Conservation (phyloP, 2,113 vertebrate species). For the Poicephalus meyeri region DNA sequence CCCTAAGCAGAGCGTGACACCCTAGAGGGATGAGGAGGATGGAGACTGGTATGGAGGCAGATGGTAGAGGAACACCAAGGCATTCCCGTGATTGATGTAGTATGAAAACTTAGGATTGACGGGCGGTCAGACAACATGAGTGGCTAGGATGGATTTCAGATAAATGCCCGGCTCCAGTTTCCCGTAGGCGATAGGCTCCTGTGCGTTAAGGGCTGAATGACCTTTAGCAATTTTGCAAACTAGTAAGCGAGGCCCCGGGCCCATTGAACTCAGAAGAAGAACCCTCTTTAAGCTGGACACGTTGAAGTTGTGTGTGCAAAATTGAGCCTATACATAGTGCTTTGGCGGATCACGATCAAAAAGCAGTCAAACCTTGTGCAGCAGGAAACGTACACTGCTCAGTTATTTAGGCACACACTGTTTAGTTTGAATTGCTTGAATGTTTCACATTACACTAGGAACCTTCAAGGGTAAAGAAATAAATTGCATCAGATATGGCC, state of each 20-base stretch:
- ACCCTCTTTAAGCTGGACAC: background rate
- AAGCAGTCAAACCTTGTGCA: background rate
- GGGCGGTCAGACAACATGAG: background rate
- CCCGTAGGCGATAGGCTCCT: background rate
- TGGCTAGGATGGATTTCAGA: conserved; percentile 10
- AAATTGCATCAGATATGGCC: background rate
- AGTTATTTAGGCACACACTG: background rate
- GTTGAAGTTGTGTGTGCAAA: background rate
- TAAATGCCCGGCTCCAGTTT: background rate
- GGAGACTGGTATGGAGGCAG: background rate
- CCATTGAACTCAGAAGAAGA: background rate
- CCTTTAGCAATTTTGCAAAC: background rate
- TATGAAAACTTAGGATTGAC: background rate
- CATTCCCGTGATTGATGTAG: background rate
- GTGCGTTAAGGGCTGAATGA: background rate
- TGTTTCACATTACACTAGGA: background rate
- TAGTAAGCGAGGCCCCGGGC: background rate
- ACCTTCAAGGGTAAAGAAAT: background rate
- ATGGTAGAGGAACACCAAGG: background rate
- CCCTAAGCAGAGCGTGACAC: background rate
- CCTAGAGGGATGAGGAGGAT: background rate
- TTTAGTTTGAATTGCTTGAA: background rate
- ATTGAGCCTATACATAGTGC: background rate
- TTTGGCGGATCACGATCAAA: rapidly evolving
- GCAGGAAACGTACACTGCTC: background rate